Conservation (phyloP, 1,140 invertebrate genomes). For the Drosophila cardini region DNA sequence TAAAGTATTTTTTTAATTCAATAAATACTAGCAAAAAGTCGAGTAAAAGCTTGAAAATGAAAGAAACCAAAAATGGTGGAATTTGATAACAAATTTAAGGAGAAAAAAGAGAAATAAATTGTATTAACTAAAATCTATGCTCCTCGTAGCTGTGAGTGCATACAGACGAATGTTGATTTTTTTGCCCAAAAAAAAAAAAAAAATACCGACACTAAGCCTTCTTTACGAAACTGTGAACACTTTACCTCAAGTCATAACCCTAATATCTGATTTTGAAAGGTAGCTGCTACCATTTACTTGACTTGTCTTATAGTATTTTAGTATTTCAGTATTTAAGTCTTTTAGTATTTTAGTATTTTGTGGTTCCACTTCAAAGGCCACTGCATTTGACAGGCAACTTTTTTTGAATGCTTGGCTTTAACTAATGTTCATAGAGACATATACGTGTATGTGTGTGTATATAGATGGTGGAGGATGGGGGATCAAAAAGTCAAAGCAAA, state of each 20-base stretch:
- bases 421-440: neutral
- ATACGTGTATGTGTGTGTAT: no score
- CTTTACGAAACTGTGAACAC: neutral
- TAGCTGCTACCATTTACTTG: conserved; percentile 16
- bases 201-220: neutral
- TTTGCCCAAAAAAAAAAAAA: no score
- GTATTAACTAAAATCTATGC: no score
- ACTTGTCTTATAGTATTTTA: neutral
- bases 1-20: no score
- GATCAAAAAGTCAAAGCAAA: neutral
- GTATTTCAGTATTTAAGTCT: neutral
- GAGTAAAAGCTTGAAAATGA: no score
- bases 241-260: neutral
- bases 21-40: no score
- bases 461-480: neutral
- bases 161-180: no score
- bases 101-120: neutral
- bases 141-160: no score
- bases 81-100: neutral
- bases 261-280: conserved; percentile 12
- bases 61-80: neutral
- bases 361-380: conserved; percentile 29
- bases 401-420: neutral
- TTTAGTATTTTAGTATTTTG: neutral
- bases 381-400: conserved; percentile 32